These are phyloP conservation scores for Morinoia aosen DNA, from an alignment of 2,888 invertebrate species.

Conservation along the genomic window DNA sequence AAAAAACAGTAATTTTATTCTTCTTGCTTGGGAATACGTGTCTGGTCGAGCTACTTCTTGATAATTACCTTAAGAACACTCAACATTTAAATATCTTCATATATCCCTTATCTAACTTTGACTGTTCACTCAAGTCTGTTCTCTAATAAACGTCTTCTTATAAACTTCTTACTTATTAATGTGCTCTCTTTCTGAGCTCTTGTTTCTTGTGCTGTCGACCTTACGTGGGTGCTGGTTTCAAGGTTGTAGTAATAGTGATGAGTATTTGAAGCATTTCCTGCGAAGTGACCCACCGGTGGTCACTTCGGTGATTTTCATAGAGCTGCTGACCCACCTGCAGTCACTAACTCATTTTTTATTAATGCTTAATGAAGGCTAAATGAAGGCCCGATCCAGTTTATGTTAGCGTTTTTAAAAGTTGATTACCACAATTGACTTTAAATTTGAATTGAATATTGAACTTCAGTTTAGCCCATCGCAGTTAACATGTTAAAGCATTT, in stretches of 20 bases:
- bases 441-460: too few relatives aligned
- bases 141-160: not conserved
- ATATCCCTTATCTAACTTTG: not conserved
- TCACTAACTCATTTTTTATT: too few relatives aligned
- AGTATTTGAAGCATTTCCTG: not conserved
- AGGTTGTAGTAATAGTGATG: not conserved
- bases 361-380: too few relatives aligned
- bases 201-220: not conserved
- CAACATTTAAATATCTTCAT: not conserved
- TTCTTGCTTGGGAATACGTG: not conserved
- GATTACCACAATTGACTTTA: too few relatives aligned
- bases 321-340: too few relatives aligned
- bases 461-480: too few relatives aligned
- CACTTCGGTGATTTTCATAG: too few relatives aligned
- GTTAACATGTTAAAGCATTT: too few relatives aligned
- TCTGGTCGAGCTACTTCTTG: not conserved
- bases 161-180: not conserved
- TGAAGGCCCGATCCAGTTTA: too few relatives aligned
- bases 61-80: not conserved
- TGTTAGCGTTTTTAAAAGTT: too few relatives aligned
- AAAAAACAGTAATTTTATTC: not conserved
- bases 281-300: too few relatives aligned
- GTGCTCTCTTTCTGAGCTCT: not conserved
- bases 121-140: not conserved
- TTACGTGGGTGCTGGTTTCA: not conserved